A percentile compares a stretch with the other conserved stretches of the same genome.
Conservation (phyloP, 2,113 vertebrate species). For the Dicrurus megarhynchus region DNA sequence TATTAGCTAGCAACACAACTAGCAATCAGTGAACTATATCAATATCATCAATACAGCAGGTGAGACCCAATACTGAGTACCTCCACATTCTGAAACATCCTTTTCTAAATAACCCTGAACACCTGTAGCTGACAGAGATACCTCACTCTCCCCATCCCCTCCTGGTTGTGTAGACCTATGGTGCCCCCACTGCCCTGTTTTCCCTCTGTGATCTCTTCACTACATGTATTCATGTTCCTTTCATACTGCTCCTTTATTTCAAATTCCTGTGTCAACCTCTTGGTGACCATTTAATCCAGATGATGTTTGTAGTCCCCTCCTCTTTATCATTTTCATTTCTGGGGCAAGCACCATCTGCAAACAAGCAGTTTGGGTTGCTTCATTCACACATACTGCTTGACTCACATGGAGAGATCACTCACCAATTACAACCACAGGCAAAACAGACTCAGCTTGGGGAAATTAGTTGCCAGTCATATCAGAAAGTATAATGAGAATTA, state of each 20-base stretch:
- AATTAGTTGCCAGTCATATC: background rate
- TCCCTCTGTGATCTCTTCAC: background rate
- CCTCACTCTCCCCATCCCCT: fast-evolving
- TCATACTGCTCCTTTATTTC: background rate
- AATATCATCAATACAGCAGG: background rate
- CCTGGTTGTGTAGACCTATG: background rate
- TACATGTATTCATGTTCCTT: background rate
- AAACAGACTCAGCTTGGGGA: background rate
- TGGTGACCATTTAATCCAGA: background rate
- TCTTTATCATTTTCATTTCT: background rate
- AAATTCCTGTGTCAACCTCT: background rate
- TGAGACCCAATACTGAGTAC: background rate
- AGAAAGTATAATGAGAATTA: background rate
- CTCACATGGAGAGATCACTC: background rate
- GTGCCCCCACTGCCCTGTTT: background rate
- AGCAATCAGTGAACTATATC: background rate
- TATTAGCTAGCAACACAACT: background rate
- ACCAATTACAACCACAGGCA: background rate
- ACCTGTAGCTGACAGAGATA: too few relatives aligned
- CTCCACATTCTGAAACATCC: background rate
- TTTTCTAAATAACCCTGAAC: background rate
- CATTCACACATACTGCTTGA: background rate
- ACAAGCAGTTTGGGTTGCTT: background rate
- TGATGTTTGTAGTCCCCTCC: background rate
- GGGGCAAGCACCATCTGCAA: background rate